phyloP scores from a whole-genome alignment of 2,113 vertebrate genomes.

The Rostratula benghalensis region DNA sequence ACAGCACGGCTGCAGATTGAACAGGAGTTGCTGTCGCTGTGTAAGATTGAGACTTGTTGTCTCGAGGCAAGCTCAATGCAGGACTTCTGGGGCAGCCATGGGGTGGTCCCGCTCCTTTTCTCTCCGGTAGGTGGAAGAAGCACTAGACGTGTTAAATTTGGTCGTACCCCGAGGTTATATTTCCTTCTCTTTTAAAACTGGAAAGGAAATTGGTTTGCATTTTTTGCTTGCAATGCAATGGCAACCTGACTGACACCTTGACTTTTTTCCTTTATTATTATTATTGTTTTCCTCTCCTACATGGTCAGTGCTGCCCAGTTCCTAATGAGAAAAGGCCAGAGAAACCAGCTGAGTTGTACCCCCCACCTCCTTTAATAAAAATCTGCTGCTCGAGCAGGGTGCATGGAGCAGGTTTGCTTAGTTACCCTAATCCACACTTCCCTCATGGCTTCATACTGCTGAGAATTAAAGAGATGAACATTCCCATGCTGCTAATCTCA shows the following conservation, averaged over 20 bases:
- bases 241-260: not conserved
- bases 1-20: not conserved
- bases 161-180: not conserved
- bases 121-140: not conserved
- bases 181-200: not conserved
- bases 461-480: not conserved
- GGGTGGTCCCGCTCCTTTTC: not conserved
- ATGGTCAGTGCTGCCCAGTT: not conserved
- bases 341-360: not conserved
- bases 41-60: not conserved
- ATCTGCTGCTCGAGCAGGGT: not conserved
- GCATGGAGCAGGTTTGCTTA: not conserved
- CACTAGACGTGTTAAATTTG: not conserved
- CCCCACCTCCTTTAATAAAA: conserved; percentile 16
- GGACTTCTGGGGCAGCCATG: not conserved
- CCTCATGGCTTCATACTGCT: not conserved
- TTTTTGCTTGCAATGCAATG: not conserved
- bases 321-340: not conserved
- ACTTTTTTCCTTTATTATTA: not conserved
- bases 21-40: not conserved
- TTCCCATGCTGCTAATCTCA: conserved; percentile 10
- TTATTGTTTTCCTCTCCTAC: not conserved
- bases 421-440: not conserved
- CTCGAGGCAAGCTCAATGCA: not conserved
- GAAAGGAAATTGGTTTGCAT: not conserved